Evolutionary conservation across 2,888 invertebrate species (phyloP), one percentile per base, ranked within the genome.

Genomic region (Saturnia pavonia): DNA sequence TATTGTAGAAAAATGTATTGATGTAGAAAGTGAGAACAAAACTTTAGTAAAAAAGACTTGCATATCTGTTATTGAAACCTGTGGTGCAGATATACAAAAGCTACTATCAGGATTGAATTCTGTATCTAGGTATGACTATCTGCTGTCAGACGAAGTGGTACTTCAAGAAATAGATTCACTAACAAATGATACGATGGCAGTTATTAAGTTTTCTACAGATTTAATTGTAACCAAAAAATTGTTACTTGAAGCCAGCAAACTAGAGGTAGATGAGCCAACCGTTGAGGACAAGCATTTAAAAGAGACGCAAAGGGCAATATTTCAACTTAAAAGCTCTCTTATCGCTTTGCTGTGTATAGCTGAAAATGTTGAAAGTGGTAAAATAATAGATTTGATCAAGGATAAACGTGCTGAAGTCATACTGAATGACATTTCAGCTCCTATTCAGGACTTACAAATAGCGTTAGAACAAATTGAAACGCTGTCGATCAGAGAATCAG

Each of bases 31-130:
- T 76, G 95, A 95, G 54, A 96, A 95, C 16, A 95, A 95, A 70
- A 96, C 96, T 0, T 87, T 96, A 12, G 96, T 96, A 1, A 96
- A 96, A 81, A 94, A 95, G 80, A 96, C 96, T 0, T 96, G 96
- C 82, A 94, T 95, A 19, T 95, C 95, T 77, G 95, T 96, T 72
- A 90, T 96, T 71, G 95, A 96, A 77, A 95, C 92, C 40, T 94
- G 95, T 72, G 94, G 95, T 4, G 87, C 90, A 67, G 92, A 95
- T 74, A 87, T 96, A 74, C 92, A 95, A 68, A 91, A 94, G 67
- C 88, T 95, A 8, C 87, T 96, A 68, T 90, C 92, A 22, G 90
- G 94, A 75, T 82, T 92, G 1, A 85, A 78, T 73, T 77, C 76
- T 25, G 85, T 96, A 0, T 94, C 95, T 74, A 87, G 90, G 69